phyloP scores from a whole-genome alignment of 2,888 invertebrate species.

The Trissoscelio sp. region DNA sequence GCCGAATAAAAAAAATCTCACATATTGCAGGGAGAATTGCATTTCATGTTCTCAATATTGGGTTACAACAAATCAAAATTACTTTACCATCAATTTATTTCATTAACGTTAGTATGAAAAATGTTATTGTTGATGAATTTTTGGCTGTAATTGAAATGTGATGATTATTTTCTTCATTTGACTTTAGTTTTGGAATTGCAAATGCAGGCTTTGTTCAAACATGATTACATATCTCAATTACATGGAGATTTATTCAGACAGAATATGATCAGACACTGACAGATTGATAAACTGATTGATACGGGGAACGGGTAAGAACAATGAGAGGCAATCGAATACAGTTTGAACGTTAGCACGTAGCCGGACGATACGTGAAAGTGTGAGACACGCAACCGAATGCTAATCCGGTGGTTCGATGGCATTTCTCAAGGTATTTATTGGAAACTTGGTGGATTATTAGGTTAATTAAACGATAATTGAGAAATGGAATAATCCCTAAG shows the following conservation, averaged over 20 bases:
- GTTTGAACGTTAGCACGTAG: slow-evolving; percentile 22
- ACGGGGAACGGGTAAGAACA: slow-evolving; percentile 10
- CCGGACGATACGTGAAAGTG: slow-evolving; percentile 34
- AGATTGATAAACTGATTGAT: slow-evolving; percentile 23
- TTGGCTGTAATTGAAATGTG: too few relatives aligned
- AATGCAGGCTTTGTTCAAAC: too few relatives aligned
- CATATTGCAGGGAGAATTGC: too few relatives aligned
- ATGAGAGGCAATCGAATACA: slow-evolving; percentile 13
- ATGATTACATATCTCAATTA: not conserved
- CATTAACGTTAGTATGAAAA: too few relatives aligned
- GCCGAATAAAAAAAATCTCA: too few relatives aligned
- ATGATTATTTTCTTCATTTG: too few relatives aligned
- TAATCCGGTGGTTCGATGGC: slow-evolving; percentile 24
- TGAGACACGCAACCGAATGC: slow-evolving; percentile 23
- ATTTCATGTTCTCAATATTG: too few relatives aligned
- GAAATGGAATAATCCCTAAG: slow-evolving; percentile 15
- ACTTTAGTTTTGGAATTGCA: too few relatives aligned
- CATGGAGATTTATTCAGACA: not conserved
- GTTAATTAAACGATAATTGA: slow-evolving; percentile 27
- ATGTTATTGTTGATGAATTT: too few relatives aligned
- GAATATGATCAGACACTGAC: slow-evolving; percentile 6
- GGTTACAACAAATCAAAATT: too few relatives aligned
- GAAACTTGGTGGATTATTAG: slow-evolving; percentile 27
- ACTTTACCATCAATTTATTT: too few relatives aligned
- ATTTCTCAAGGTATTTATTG: slow-evolving; percentile 39